These are phyloP conservation scores for Plagiodera versicolora DNA, from an alignment of 2,888 invertebrate species.

Conservation along the genomic window DNA sequence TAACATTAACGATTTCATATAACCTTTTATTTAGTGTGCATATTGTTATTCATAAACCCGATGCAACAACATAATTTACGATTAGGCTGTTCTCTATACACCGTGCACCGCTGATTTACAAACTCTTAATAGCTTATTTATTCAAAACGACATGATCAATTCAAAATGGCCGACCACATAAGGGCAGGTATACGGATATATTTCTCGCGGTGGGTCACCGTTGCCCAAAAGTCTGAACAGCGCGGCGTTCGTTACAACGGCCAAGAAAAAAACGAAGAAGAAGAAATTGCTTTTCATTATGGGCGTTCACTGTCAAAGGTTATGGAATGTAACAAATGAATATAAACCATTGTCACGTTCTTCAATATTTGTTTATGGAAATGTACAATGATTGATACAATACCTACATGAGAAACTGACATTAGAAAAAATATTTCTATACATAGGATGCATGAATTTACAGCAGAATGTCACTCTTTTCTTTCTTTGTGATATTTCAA, in stretches of 20 bases:
- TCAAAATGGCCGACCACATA: slow-evolving; percentile 52
- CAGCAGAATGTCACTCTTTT: no score
- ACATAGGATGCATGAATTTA: no score
- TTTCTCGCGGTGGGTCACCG: slow-evolving; percentile 11
- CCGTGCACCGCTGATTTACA: slow-evolving; percentile 49
- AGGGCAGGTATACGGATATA: slow-evolving; percentile 21
- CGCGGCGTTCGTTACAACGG: not conserved
- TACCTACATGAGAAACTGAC: no score
- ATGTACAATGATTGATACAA: no score
- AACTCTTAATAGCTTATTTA: slow-evolving; percentile 57
- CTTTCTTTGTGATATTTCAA: no score
- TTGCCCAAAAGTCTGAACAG: not conserved
- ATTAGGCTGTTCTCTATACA: slow-evolving; percentile 45
- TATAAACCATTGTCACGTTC: no score
- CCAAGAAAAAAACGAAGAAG: not conserved
- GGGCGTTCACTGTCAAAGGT: no score
- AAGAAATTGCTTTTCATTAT: not conserved
- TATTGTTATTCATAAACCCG: slow-evolving; percentile 10
- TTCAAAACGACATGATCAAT: slow-evolving; percentile 55
- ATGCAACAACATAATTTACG: slow-evolving; percentile 55
- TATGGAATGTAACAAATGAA: no score
- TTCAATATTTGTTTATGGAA: no score
- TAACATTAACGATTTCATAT: slow-evolving; percentile 29
- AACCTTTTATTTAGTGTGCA: slow-evolving; percentile 33
- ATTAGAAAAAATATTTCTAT: no score